Percentiles rank a stretch among this genome's conserved stretches.
These are phyloP conservation scores for Aphrophora alni DNA, from an alignment of 2,888 invertebrate genomes.

Conservation along the genomic window DNA sequence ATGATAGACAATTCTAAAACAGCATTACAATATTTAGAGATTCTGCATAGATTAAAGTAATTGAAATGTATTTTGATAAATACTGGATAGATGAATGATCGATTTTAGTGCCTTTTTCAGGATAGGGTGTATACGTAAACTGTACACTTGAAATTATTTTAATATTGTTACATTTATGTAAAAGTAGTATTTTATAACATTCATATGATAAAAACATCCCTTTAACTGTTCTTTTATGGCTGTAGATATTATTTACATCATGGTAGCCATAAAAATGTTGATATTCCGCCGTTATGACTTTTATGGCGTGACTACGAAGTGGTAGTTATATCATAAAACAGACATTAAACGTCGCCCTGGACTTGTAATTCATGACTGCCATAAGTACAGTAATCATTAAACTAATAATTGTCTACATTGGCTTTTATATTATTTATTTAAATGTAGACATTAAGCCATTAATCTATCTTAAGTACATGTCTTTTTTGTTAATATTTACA, in stretches of 20 bases:
- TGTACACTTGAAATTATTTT: background rate
- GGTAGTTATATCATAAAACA: background rate
- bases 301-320: constrained; percentile 1
- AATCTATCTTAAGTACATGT: no score
- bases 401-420: background rate
- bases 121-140: no score
- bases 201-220: background rate
- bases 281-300: background rate
- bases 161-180: background rate
- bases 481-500: no score
- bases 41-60: no score
- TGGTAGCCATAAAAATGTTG: background rate
- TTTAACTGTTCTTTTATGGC: background rate
- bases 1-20: no score
- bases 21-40: no score
- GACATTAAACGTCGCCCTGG: background rate
- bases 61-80: no score
- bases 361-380: background rate
- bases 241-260: background rate
- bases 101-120: no score
- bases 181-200: background rate
- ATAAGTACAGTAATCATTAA: background rate
- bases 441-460: no score
- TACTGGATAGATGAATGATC: no score
- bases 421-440: background rate